A percentile compares a stretch with the other conserved stretches of the same genome.
These are phyloP conservation scores for Coreius guichenoti DNA, from an alignment of 2,797 vertebrate genomes.

Conservation along the genomic window DNA sequence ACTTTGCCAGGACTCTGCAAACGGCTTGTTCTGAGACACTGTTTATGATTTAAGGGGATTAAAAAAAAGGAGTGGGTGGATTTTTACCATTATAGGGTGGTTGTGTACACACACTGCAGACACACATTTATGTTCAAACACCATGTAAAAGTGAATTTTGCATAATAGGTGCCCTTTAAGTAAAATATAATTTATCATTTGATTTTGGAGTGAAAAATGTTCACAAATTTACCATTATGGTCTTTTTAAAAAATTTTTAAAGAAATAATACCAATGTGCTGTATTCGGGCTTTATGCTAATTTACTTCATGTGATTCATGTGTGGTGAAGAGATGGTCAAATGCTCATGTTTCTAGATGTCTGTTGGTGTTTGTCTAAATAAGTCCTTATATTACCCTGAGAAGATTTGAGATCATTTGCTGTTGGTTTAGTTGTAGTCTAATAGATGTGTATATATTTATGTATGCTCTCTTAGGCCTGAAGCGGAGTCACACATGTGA, in stretches of 20 bases:
- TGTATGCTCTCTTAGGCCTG: conserved; percentile 57
- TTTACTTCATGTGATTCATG: neutral
- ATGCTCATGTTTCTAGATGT: neutral
- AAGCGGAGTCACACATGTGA: conserved; percentile 69
- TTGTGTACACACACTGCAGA: too few relatives aligned
- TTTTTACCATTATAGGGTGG: too few relatives aligned
- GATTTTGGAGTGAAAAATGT: too few relatives aligned
- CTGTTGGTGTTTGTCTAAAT: conserved; percentile 1
- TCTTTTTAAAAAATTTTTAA: neutral
- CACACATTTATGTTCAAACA: too few relatives aligned
- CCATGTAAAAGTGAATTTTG: too few relatives aligned
- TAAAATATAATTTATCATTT: too few relatives aligned
- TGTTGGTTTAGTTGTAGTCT: neutral
- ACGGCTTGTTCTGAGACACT: too few relatives aligned
- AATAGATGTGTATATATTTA: conserved; percentile 24
- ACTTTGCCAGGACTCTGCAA: too few relatives aligned
- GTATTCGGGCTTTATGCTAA: neutral
- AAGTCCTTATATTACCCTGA: neutral
- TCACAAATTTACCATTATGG: neutral
- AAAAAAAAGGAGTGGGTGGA: too few relatives aligned
- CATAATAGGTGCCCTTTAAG: too few relatives aligned
- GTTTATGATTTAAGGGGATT: too few relatives aligned
- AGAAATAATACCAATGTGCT: neutral
- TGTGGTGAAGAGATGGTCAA: neutral
- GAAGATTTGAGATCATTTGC: conserved; percentile 5